Conservation (phyloP, 2,113 vertebrate species). For the Urocitellus parryii region DNA sequence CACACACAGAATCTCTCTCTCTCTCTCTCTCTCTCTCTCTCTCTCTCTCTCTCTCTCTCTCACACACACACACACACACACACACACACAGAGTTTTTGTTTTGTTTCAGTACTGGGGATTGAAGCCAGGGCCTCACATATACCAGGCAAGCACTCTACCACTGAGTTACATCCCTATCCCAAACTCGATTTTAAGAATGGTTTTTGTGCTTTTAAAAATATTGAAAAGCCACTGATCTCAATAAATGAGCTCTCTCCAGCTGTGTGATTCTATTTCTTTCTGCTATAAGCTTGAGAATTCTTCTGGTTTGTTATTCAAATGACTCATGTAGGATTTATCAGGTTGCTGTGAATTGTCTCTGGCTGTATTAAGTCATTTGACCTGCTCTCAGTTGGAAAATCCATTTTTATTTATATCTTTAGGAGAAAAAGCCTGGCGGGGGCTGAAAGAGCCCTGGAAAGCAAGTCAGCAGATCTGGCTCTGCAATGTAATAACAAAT, state of each 20-base stretch:
- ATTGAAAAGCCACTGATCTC: conserved; percentile 27
- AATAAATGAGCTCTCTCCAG: neutral
- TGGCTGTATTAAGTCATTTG: conserved; percentile 62
- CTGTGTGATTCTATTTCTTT: conserved; percentile 42
- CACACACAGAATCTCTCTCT: neutral
- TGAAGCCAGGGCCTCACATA: neutral
- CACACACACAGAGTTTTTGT: neutral
- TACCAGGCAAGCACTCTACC: neutral
- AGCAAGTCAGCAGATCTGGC: conserved; percentile 36
- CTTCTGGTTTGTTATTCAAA: conserved; percentile 64
- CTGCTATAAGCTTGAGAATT: neutral
- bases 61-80: neutral
- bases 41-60: no score
- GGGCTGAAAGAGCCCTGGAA: conserved; percentile 3
- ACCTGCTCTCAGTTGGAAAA: conserved; percentile 51
- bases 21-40: no score
- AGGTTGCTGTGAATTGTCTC: conserved; percentile 10
- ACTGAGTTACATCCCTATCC: neutral
- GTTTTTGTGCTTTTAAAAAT: conserved; percentile 28
- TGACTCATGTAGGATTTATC: conserved; percentile 54
- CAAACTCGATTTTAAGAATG: neutral
- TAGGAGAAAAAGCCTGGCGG: neutral
- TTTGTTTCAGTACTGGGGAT: neutral
- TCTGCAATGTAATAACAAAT: neutral
- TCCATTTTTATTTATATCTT: conserved; percentile 68